A percentile compares a stretch with the other conserved stretches of the same genome.
These are phyloP conservation scores for Sceloporus tristichus DNA, from an alignment of 2,113 vertebrate genomes.

Conservation along the genomic window DNA sequence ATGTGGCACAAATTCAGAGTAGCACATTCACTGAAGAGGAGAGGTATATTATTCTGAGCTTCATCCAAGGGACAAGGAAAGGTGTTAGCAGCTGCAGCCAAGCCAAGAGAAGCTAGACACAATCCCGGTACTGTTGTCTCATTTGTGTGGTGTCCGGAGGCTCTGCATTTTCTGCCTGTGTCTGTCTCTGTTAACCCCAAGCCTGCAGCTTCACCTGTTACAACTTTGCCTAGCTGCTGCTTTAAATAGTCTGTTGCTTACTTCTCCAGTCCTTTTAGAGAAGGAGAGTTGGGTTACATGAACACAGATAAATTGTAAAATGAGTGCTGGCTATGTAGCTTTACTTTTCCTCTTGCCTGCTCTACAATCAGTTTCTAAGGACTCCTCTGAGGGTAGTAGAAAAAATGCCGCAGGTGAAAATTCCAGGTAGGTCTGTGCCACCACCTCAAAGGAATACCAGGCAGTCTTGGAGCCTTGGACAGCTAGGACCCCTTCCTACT, in stretches of 20 bases:
- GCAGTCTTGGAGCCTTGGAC: neutral
- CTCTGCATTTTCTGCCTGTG: neutral
- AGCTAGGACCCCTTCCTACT: neutral
- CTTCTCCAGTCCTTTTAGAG: constrained; percentile 68
- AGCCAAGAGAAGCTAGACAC: neutral
- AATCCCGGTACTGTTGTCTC: neutral
- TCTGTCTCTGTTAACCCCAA: neutral
- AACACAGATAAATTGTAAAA: constrained; percentile 56
- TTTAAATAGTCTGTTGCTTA: constrained; percentile 72
- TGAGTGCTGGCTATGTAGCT: constrained; percentile 35
- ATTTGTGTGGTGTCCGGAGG: neutral
- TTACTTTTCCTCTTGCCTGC: constrained; percentile 41
- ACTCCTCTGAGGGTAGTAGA: constrained; percentile 47
- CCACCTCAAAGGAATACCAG: neutral
- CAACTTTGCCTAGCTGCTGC: constrained; percentile 51
- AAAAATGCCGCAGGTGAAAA: constrained; percentile 81
- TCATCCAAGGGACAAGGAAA: neutral
- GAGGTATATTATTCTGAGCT: neutral
- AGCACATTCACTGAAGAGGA: neutral
- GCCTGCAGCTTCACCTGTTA: constrained; percentile 55
- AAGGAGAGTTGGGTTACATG: constrained; percentile 71
- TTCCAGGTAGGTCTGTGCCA: constrained; percentile 83
- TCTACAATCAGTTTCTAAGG: constrained; percentile 15
- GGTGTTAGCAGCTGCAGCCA: neutral
- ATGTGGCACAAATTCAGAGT: neutral